Evolutionary conservation across 2,797 vertebrate species (phyloP), one percentile per base, ranked within the genome.

Genomic region (Falco cherrug): DNA sequence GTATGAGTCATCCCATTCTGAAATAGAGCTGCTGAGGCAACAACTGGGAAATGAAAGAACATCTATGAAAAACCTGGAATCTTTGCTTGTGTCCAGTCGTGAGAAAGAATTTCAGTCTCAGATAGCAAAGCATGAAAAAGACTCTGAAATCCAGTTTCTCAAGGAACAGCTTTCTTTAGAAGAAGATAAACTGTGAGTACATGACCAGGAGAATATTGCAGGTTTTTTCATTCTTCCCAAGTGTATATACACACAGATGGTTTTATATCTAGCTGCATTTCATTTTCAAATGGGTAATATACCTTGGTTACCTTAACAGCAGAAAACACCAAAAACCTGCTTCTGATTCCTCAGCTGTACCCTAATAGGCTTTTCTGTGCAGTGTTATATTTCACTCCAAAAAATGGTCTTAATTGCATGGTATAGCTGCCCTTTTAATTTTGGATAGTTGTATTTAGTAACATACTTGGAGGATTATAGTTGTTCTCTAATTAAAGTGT

Each of bases 101-200:
- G 98, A 98, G 95, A 98, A 97, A 65, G 97, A 98, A 80, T 97
- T 98, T 92, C 83, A 97, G 69, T 96, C 95, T 71, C 97, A 98
- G 81, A 97, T 96, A 89, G 97, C 87, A n/a, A 97, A 96, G 64
- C 97, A 98, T 92, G 98, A 98, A 93, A 98, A 98, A 86, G 97
- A 98, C 69, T 97, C 98, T 56, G 98, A 98, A 97, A 97, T 98
- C 90, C 97, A 98, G 63, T 91, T 98, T 94, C 97, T 98, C 59
- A 97, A 97, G 92, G 98, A 99, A 84, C 98, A 98, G 69, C 98
- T 99, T 95, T 95, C 95, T 95, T 90, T 98, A 92, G 96, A 96
- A 45, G 97, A 98, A 94, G 98, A 96, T 87, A 98, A 98, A 96
- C 97, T 98, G 97, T 98, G 92, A 98, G 98, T 98, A 88, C 90